A percentile compares a stretch with the other conserved stretches of the same genome.
phyloP scores from a whole-genome alignment of 2,113 vertebrate genomes.

The Pangasianodon hypophthalmus region DNA sequence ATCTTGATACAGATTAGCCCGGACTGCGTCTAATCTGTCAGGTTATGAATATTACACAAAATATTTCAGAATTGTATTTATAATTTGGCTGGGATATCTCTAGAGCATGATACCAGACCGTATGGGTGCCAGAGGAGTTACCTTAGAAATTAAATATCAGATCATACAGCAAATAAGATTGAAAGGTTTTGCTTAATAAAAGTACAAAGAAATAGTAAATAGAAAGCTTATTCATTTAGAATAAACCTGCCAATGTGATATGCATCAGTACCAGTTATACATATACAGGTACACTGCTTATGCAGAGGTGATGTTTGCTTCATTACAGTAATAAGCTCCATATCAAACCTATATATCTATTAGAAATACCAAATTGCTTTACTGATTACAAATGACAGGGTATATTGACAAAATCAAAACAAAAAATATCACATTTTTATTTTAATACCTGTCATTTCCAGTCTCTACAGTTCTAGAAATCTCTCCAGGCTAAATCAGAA shows the following conservation, averaged over 20 bases:
- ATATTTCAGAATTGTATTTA: not conserved
- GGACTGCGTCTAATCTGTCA: not conserved
- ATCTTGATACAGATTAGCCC: not conserved
- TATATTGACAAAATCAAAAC: not conserved
- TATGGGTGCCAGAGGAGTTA: not conserved
- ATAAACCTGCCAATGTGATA: too few relatives aligned
- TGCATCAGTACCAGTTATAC: not conserved
- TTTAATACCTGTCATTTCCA: not conserved
- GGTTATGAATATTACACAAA: not conserved
- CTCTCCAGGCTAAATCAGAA: not conserved
- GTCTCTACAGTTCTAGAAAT: not conserved
- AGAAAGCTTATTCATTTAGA: too few relatives aligned
- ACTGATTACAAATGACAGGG: not conserved
- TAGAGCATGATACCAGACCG: not conserved
- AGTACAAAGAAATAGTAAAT: not conserved
- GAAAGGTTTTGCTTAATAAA: not conserved
- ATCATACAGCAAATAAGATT: not conserved
- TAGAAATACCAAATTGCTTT: not conserved
- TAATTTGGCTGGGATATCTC: not conserved
- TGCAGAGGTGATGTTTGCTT: not conserved
- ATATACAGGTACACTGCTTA: not conserved
- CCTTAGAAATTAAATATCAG: not conserved
- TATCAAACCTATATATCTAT: too few relatives aligned
- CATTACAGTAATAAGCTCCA: not conserved
- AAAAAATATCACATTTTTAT: not conserved